A percentile compares a stretch with the other conserved stretches of the same genome.
These are phyloP conservation scores for Danio jaintianensis DNA, from an alignment of 2,797 vertebrate genomes.

Conservation along the genomic window DNA sequence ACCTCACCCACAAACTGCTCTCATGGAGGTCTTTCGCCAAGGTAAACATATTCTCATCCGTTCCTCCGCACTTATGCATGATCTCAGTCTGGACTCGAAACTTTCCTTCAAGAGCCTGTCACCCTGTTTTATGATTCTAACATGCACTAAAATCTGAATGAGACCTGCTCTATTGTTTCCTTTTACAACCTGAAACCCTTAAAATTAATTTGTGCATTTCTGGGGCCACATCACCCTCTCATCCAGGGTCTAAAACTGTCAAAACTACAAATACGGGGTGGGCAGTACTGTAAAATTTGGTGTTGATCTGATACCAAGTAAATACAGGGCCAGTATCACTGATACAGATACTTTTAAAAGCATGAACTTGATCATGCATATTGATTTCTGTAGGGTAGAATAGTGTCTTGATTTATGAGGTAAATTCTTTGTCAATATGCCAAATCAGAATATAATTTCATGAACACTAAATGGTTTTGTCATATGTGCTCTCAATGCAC, in stretches of 20 bases:
- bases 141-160: slow-evolving; percentile 9
- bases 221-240: slow-evolving; percentile 1
- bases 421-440: no score
- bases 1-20: slow-evolving; percentile 98
- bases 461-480: no score
- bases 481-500: no score
- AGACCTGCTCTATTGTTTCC: slow-evolving; percentile 6
- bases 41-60: slow-evolving; percentile 75
- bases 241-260: not conserved
- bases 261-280: not conserved
- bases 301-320: no score
- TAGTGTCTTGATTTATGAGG: no score
- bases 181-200: slow-evolving; percentile 47
- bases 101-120: not conserved
- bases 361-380: no score
- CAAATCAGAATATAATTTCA: no score
- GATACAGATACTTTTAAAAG: no score
- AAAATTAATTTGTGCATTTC: not conserved
- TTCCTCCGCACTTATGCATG: slow-evolving; percentile 43
- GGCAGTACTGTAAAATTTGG: no score
- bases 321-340: no score
- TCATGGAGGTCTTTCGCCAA: slow-evolving; percentile 94
- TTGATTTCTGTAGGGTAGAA: no score
- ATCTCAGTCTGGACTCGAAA: slow-evolving; percentile 8
- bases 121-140: not conserved